A percentile compares a stretch with the other conserved stretches of the same genome.
Conservation (phyloP, 2,797 vertebrate genomes). For the Malacoraja senta region DNA sequence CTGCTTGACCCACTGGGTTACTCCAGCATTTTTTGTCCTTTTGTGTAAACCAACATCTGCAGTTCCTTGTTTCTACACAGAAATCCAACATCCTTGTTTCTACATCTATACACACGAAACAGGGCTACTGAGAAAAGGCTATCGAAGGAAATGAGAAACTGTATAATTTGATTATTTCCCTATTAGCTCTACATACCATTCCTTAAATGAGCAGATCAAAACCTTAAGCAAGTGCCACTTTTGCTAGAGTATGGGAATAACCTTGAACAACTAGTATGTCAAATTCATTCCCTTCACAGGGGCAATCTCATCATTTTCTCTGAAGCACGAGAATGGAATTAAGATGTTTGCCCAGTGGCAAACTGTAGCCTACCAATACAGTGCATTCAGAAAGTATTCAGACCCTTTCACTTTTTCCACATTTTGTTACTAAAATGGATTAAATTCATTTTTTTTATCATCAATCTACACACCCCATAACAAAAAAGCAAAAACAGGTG, state of each 20-base stretch:
- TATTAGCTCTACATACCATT: not conserved
- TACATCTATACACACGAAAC: not conserved
- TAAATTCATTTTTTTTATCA: too few species aligned
- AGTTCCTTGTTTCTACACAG: too few species aligned
- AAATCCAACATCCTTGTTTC: not conserved
- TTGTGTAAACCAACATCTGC: too few species aligned
- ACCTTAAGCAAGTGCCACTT: not conserved
- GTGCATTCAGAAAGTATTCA: too few species aligned
- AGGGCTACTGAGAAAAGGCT: not conserved
- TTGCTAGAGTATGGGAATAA: not conserved
- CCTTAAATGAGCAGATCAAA: not conserved
- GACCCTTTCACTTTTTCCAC: too few species aligned
- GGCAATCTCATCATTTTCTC: not conserved
- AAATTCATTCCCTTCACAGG: not conserved
- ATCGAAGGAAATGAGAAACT: not conserved
- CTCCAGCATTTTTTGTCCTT: too few species aligned
- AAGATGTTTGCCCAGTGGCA: not conserved
- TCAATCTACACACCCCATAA: too few species aligned
- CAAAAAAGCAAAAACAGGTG: too few species aligned
- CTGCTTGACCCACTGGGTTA: too few species aligned
- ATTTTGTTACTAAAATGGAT: too few species aligned
- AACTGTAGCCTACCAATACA: not conserved
- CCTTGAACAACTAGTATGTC: not conserved
- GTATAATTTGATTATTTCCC: not conserved
- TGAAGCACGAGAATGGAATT: not conserved